phyloP scores from a whole-genome alignment of 35 echinoderm and acorn worm species.

The Heliocidaris tuberculata region DNA sequence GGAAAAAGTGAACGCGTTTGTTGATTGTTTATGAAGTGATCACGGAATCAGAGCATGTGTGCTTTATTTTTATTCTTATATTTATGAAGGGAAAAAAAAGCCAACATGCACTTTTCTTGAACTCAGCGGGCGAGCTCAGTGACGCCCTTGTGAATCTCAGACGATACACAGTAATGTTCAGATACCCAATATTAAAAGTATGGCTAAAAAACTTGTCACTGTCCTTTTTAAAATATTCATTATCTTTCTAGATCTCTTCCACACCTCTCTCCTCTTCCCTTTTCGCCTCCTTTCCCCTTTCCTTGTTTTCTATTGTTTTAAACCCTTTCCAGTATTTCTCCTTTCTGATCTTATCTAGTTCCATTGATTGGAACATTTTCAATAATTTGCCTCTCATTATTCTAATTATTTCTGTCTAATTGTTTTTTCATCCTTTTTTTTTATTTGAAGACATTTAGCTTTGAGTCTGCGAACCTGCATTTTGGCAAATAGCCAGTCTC shows the following conservation, averaged over 20 bases:
- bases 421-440: no score
- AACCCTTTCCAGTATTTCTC: neutral
- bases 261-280: neutral
- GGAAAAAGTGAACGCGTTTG: neutral
- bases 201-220: neutral
- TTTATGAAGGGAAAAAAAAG: neutral
- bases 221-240: neutral
- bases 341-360: neutral
- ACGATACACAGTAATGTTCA: neutral
- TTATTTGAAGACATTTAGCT: neutral
- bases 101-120: neutral
- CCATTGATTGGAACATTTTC: neutral
- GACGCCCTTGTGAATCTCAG: neutral
- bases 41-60: conserved; percentile 7
- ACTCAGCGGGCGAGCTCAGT: neutral
- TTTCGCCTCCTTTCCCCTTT: neutral
- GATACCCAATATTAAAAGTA: no score
- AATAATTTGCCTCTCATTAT: neutral
- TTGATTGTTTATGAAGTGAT: neutral
- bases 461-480: neutral
- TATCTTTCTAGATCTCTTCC: neutral
- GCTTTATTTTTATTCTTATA: neutral
- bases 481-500: neutral
- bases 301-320: neutral
- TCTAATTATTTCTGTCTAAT: neutral